Evolutionary conservation across 92 coral and sea anemone genomes (phyloP).

Genomic region (Porites evermanni): DNA sequence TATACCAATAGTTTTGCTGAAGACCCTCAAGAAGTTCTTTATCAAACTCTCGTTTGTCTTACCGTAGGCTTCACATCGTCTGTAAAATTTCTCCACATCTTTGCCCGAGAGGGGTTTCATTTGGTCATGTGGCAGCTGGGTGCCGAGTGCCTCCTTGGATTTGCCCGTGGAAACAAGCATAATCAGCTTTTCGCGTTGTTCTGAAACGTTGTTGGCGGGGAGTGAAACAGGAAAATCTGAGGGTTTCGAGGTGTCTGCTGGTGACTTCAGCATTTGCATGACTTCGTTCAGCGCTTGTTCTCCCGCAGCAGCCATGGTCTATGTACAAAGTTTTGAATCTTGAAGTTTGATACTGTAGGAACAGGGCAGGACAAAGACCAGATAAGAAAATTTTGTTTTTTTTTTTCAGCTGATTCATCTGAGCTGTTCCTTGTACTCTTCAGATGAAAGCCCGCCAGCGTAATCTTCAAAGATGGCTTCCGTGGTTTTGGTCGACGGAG

Average conservation of each 20-base stretch:
- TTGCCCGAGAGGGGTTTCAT: constrained; percentile 2
- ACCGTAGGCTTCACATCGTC: constrained; percentile 21
- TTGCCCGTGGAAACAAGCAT: constrained; percentile 3
- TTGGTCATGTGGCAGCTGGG: constrained; percentile 32
- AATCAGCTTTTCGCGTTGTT: constrained; percentile 17
- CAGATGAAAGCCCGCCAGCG: constrained; percentile 24
- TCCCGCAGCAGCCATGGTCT: background rate
- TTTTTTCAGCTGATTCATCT: background rate
- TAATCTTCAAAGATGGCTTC: constrained; percentile 30
- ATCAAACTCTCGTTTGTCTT: constrained; percentile 19
- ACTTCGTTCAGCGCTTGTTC: background rate
- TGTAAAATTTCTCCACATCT: constrained; percentile 3
- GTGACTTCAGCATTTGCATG: background rate
- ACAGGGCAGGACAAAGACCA: too few species aligned
- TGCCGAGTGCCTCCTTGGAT: constrained; percentile 26
- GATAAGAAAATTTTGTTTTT: too few species aligned
- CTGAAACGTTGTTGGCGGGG: background rate
- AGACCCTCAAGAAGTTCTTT: too few species aligned
- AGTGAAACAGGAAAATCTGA: background rate
- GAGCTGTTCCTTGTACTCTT: background rate
- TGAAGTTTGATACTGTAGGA: too few species aligned
- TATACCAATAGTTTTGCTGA: too few species aligned
- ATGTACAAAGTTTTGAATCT: too few species aligned
- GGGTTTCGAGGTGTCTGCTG: too few species aligned
- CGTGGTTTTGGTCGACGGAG: background rate